These are phyloP conservation scores for Ailurus styani DNA, from an alignment of 2,113 vertebrate genomes.

Conservation along the genomic window DNA sequence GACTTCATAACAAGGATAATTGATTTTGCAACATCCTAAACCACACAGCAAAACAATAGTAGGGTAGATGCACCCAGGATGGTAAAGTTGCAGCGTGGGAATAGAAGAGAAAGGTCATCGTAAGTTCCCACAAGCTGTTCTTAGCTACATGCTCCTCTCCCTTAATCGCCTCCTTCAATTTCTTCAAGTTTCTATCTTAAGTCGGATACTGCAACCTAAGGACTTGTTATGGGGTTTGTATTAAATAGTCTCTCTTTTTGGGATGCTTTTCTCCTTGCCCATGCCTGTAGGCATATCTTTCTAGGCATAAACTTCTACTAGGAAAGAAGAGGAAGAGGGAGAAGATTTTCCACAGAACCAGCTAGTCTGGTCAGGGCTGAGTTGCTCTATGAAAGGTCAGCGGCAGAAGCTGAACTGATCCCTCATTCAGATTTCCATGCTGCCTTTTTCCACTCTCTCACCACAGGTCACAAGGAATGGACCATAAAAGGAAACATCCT, in stretches of 20 bases:
- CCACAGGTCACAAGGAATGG: background rate
- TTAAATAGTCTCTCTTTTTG: background rate
- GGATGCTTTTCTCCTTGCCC: background rate
- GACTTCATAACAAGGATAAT: background rate
- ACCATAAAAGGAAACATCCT: background rate
- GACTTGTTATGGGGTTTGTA: background rate
- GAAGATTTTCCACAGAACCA: background rate
- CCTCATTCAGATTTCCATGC: background rate
- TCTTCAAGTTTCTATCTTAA: background rate
- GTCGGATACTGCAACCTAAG: background rate
- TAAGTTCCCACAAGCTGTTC: background rate
- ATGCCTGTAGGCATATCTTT: background rate
- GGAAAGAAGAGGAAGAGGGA: background rate
- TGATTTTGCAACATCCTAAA: background rate
- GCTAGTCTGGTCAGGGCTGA: background rate
- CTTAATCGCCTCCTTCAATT: background rate
- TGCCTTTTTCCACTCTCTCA: background rate
- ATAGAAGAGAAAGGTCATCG: background rate
- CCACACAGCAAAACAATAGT: background rate
- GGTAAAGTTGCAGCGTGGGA: background rate
- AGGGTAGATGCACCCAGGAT: background rate
- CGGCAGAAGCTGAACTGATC: background rate
- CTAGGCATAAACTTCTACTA: background rate
- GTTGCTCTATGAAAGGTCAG: background rate
- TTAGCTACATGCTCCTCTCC: rapidly evolving